Conservation (phyloP, 2,797 vertebrate genomes). For the Enteromius mattozi region DNA sequence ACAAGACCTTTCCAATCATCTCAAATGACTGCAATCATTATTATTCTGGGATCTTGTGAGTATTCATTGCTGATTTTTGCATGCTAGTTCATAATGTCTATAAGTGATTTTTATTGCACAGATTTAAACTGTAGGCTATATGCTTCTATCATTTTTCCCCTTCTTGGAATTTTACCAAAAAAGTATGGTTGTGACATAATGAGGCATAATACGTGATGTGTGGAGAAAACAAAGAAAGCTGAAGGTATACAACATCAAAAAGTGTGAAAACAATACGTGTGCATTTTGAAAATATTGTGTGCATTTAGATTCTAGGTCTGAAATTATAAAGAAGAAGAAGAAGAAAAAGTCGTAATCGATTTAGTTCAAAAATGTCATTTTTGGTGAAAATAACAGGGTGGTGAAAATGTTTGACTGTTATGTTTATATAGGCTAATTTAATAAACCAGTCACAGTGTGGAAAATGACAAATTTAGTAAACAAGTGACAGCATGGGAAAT, state of each 20-base stretch:
- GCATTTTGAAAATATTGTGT: too few species aligned
- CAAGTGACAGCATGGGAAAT: neutral
- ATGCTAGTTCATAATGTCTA: neutral
- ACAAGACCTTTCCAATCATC: neutral
- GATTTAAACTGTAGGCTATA: neutral
- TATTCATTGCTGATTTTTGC: neutral
- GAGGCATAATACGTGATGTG: neutral
- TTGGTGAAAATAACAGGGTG: neutral
- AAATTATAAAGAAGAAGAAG: neutral
- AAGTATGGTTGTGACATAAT: neutral
- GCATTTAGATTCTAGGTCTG: neutral
- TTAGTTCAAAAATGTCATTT: neutral
- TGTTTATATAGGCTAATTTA: too few species aligned
- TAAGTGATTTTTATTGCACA: neutral
- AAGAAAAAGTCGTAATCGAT: neutral
- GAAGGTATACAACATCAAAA: neutral
- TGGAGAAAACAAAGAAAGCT: neutral
- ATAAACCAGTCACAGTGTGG: neutral
- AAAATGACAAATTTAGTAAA: neutral
- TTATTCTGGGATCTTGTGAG: neutral
- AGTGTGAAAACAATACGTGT: neutral
- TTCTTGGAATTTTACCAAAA: too few species aligned
- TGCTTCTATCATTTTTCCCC: neutral
- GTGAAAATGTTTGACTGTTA: too few species aligned
- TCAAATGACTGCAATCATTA: neutral